Base-by-base conservation (phyloP, 2,888 invertebrate species). In the Macropis europaea region DNA sequence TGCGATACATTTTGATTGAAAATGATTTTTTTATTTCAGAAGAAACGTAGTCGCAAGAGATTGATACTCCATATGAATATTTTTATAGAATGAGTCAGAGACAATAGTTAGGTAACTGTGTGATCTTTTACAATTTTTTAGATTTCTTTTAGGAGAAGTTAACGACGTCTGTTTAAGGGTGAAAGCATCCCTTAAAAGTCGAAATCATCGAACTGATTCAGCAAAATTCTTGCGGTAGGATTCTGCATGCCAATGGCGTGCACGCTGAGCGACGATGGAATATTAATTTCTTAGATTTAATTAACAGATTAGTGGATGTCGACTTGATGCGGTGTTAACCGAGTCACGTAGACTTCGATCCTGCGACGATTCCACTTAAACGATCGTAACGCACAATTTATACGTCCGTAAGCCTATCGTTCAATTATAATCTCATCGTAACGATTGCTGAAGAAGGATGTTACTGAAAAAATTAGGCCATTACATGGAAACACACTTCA, bases 261-360 rank as follows among this genome's bases (percentile, higher is more conserved):
- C 73, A 59, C 52, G 15, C 32, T 28, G 43, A 73, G 63, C 80
- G 79, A 66, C 76, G 76, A 64, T 72, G 80, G 84, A 85, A 84
- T 84, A 84, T 85, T 81, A 84, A 85, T 85, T 84, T 80, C 82
- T 79, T 81, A 81, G 80, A 85, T 85, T 85, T 85, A 85, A 85
- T 85, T 85, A 85, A 83, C 78, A 81, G 84, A 85, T 84, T 85
- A 84, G 83, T 76, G 80, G 80, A 84, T 77, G 83, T 80, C 82
- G 76, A 62, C 59, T 71, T 42, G 79, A 73, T 60, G 67, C 48
- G 45, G 73, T 52, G 73, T 81, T 77, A 84, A 84, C 79, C 75
- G 80, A 80, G 84, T 84, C 84, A 84, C 84, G 84, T 83, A 83
- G 82, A 78, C 82, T 77, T 73, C 78, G 76, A 79, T 81, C 76